phyloP scores from a whole-genome alignment of 2,113 vertebrate genomes.

The Rhinolophus ferrumequinum region DNA sequence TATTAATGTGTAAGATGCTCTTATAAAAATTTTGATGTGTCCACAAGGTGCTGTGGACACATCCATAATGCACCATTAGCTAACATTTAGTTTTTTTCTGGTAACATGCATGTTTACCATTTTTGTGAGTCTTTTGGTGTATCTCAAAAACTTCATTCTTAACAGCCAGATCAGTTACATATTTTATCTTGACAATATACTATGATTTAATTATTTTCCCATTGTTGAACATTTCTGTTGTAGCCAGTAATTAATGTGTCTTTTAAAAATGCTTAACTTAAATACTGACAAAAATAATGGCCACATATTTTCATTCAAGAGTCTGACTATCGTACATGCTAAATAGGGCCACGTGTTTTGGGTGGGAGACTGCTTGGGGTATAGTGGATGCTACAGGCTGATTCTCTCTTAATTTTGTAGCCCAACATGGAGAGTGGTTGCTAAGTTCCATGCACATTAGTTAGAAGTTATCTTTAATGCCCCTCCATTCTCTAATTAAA shows the following conservation, averaged over 20 bases:
- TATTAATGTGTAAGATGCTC: not conserved
- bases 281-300: not conserved
- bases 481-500: not conserved
- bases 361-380: not conserved
- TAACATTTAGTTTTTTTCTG: not conserved
- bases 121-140: not conserved
- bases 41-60: not conserved
- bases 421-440: not conserved
- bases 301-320: not conserved
- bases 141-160: not conserved
- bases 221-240: not conserved
- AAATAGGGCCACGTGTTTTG: not conserved
- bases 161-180: not conserved
- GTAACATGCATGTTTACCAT: not conserved
- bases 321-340: not conserved
- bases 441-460: not conserved
- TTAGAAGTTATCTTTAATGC: not conserved
- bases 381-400: not conserved
- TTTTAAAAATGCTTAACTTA: conserved; percentile 13
- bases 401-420: not conserved
- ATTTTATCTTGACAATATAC: not conserved
- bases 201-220: conserved; percentile 22
- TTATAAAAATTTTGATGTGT: not conserved
- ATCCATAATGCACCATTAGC: not conserved
- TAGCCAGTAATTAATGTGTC: not conserved